These are phyloP conservation scores for Acronicta aceris DNA, from an alignment of 2,888 invertebrate genomes.

Conservation along the genomic window DNA sequence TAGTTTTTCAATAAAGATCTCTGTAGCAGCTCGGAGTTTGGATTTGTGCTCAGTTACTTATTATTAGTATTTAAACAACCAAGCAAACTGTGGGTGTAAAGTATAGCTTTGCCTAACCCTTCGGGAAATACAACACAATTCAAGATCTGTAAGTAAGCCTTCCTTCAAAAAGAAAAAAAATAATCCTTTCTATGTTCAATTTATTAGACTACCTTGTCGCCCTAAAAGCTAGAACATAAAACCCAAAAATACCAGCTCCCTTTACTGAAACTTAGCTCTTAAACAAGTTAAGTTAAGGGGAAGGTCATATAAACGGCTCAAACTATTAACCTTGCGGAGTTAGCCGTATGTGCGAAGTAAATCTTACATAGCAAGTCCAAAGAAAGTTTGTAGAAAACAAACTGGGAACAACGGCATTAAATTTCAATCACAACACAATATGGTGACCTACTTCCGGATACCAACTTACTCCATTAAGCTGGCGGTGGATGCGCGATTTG, in stretches of 20 bases:
- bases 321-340: slow-evolving; percentile 46
- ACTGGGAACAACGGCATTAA: slow-evolving; percentile 70
- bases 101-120: no score
- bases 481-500: slow-evolving; percentile 36
- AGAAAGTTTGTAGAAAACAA: slow-evolving; percentile 68
- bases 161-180: no score
- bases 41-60: no score
- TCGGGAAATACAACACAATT: no score
- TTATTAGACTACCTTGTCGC: background rate
- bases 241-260: slow-evolving; percentile 10
- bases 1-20: no score
- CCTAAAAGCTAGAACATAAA: background rate
- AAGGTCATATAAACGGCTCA: slow-evolving; percentile 9
- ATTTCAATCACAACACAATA: slow-evolving; percentile 77
- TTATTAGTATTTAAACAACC: no score
- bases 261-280: slow-evolving; percentile 16
- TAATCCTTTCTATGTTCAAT: background rate
- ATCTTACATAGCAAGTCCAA: slow-evolving; percentile 44
- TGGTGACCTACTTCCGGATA: slow-evolving; percentile 65
- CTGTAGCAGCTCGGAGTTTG: no score
- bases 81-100: no score
- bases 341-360: slow-evolving; percentile 26
- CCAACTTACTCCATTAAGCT: slow-evolving; percentile 58
- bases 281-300: slow-evolving; percentile 13
- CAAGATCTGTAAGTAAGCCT: no score